Percentiles rank a stretch among this genome's conserved stretches.
Conservation (phyloP, 2,888 invertebrate genomes). For the Caenorhabditis becei region DNA sequence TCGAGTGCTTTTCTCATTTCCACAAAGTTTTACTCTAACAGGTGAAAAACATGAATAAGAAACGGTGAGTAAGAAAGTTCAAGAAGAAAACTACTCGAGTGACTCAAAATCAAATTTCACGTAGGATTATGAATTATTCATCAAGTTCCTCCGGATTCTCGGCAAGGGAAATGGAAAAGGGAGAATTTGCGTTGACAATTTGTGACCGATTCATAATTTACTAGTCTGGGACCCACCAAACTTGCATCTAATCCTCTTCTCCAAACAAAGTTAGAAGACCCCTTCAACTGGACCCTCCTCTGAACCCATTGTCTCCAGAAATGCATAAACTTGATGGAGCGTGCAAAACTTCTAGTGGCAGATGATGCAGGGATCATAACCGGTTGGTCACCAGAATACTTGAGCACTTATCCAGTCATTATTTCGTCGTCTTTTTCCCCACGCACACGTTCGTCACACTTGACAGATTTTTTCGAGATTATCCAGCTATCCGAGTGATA, state of each 20-base stretch:
- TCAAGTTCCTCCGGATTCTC: neutral
- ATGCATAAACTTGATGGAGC: conserved; percentile 34
- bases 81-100: neutral
- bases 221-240: conserved; percentile 20
- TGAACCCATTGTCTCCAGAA: conserved; percentile 12
- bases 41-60: neutral
- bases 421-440: conserved; percentile 13
- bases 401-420: conserved; percentile 14
- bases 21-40: neutral
- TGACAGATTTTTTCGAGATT: conserved; percentile 48
- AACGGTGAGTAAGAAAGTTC: no score
- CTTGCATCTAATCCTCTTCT: neutral
- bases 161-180: no score
- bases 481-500: conserved; percentile 29
- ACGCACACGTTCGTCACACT: conserved; percentile 51
- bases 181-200: neutral
- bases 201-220: conserved; percentile 29
- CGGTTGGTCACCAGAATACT: conserved; percentile 15
- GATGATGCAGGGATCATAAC: conserved; percentile 1
- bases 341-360: conserved; percentile 34
- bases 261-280: neutral
- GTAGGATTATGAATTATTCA: conserved; percentile 7
- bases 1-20: neutral
- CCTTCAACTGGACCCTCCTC: neutral
- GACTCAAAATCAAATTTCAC: conserved; percentile 25